Base-by-base conservation (phyloP, 2,113 vertebrate species). In the Hydrochoerus hydrochaeris region DNA sequence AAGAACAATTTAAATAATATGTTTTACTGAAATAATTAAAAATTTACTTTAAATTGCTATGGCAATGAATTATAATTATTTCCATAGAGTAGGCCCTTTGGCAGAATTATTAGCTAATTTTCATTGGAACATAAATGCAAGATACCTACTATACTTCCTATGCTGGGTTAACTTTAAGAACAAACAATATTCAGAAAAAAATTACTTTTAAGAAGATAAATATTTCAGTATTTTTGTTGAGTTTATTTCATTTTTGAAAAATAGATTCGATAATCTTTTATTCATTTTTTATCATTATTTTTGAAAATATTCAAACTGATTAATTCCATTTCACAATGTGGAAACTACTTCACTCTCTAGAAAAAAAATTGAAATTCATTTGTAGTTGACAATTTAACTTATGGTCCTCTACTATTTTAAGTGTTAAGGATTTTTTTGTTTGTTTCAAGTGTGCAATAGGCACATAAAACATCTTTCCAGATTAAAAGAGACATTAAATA, bases 291-390 rank as follows among this genome's bases (percentile, higher is more conserved):
- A 24, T 11, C 32, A 38, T 57, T 41, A 22, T 63, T 92, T 52
- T 88, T 26, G 9, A 11, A 75, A 60, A 85, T 75, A 35, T 58
- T 65, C 46, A 88, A 78, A 85, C 9, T 32, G 58, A 65, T 63
- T 86, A 2, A 65, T 58, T 84, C 4, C 11, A 90, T 28, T 73
- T 96, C 77, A 83, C 3, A 83, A 71, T 77, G 28, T 78, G 32
- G n/a, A 95, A 95, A 93, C 26, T 57, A 85, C 57, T 65, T 60
- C 46, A 67, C 35, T 93, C n/a, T 58, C 91, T 24, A 92, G 52
- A 92, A 94, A 91, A 91, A 95, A 78, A 94, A 83, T n/a, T 95
- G 24, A 88, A 94, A 93, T 96, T 93, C 7, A 63, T 67, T 93
- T 95, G 17, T 87, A 94, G 32, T 52, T 94, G 26, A 91, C 87